These are phyloP conservation scores for Tamias sibiricus DNA, from an alignment of 2,113 vertebrate species.

Conservation along the genomic window DNA sequence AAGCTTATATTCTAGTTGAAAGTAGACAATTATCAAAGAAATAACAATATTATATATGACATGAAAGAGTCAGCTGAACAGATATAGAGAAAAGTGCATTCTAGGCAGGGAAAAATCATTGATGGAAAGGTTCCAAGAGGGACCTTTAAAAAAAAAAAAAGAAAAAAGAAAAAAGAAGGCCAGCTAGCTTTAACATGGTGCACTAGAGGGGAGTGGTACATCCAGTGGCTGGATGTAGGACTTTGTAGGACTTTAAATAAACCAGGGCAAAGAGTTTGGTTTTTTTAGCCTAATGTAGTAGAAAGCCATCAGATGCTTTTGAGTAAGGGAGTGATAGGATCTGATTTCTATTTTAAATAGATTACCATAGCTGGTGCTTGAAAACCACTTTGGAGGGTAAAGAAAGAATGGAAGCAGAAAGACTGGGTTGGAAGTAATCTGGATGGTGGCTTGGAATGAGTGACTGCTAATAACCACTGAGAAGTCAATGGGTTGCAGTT, in stretches of 20 bases:
- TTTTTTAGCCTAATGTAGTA: background rate
- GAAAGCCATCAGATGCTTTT: background rate
- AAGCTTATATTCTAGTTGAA: slow-evolving; percentile 14
- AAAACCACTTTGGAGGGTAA: background rate
- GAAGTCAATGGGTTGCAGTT: background rate
- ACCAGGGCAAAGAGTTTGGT: background rate
- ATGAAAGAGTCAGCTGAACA: background rate
- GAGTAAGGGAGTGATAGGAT: background rate
- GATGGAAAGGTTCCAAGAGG: background rate
- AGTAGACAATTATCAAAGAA: background rate
- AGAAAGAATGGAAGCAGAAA: background rate
- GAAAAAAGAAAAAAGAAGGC: background rate
- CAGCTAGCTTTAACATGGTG: background rate
- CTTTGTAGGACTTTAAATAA: background rate
- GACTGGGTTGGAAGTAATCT: background rate
- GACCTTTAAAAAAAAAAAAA: no score
- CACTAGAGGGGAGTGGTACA: background rate
- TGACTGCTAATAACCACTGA: background rate
- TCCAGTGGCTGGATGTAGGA: background rate
- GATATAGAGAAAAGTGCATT: background rate
- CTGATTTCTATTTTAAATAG: background rate
- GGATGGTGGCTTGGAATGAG: background rate
- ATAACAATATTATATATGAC: background rate
- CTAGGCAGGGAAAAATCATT: background rate
- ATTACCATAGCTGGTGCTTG: background rate